Percentiles rank a stretch among this genome's conserved stretches.
Conservation (phyloP, 53 echinoderm and acorn worm genomes). For the Hippasteria phrygiana region DNA sequence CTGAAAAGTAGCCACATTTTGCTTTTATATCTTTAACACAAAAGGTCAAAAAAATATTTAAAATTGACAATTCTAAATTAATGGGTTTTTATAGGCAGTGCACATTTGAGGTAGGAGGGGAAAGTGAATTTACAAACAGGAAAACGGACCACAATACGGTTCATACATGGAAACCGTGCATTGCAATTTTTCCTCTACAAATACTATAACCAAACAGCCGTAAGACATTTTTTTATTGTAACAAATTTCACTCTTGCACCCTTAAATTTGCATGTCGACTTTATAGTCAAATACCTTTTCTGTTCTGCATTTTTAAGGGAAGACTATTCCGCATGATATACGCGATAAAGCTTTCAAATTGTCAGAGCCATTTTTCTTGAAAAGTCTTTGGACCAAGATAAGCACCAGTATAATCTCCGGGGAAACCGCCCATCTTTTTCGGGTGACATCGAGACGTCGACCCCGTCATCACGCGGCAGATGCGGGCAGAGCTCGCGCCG, state of each 20-base stretch:
- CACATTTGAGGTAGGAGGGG: no score
- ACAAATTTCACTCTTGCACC: not conserved
- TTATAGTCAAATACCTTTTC: not conserved
- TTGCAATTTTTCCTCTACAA: no score
- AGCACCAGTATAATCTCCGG: not conserved
- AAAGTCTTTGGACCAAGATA: not conserved
- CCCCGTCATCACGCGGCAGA: conserved; percentile 18
- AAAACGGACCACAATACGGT: no score
- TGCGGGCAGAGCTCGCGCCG: not conserved
- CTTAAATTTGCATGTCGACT: not conserved
- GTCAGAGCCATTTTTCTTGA: not conserved
- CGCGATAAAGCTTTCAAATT: not conserved
- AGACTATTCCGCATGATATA: not conserved
- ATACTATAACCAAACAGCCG: no score
- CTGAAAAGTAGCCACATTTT: no score
- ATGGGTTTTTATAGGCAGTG: no score
- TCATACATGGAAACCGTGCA: no score
- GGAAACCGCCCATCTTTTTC: not conserved
- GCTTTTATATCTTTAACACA: no score
- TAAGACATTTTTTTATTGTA: no score
- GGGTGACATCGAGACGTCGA: not conserved
- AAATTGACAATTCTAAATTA: no score
- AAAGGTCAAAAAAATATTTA: no score
- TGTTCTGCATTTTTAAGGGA: not conserved
- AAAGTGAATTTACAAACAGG: no score